These are phyloP conservation scores for Zaprionus camerounensis DNA, from an alignment of 1,140 invertebrate species.

Conservation along the genomic window DNA sequence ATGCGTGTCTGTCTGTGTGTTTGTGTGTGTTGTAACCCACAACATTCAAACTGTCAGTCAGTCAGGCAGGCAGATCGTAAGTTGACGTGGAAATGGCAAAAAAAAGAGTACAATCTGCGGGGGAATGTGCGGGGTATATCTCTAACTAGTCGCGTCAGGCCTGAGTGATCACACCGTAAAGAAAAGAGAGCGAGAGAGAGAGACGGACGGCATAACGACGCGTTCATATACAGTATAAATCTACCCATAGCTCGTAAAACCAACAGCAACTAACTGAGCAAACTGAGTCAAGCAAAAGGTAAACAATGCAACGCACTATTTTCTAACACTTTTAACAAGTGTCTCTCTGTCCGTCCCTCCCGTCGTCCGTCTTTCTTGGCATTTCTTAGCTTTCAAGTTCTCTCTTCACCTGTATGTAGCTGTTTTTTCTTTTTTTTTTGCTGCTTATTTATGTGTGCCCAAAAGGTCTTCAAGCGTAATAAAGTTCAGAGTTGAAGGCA, in stretches of 20 bases:
- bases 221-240: conserved; percentile 41
- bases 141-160: conserved; percentile 70
- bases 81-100: conserved; percentile 60
- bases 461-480: conserved; percentile 71
- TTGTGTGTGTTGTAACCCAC: conserved; percentile 35
- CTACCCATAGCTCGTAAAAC: conserved; percentile 54
- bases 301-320: conserved; percentile 83
- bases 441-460: conserved; percentile 51
- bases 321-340: conserved; percentile 81
- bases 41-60: conserved; percentile 69
- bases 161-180: conserved; percentile 71
- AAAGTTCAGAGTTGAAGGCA: conserved; percentile 81
- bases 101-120: conserved; percentile 11
- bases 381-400: conserved; percentile 64
- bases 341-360: conserved; percentile 46
- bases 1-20: conserved; percentile 58
- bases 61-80: conserved; percentile 68
- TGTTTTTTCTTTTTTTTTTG: conserved; percentile 9
- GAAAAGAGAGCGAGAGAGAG: not conserved
- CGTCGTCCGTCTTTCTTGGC: conserved; percentile 17
- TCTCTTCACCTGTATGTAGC: conserved; percentile 38
- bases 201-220: conserved; percentile 1
- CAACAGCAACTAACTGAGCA: conserved; percentile 48
- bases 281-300: conserved; percentile 76
- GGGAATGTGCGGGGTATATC: conserved; percentile 8